Evolutionary conservation across 2,113 vertebrate species (phyloP).

Genomic region (Micromys minutus): DNA sequence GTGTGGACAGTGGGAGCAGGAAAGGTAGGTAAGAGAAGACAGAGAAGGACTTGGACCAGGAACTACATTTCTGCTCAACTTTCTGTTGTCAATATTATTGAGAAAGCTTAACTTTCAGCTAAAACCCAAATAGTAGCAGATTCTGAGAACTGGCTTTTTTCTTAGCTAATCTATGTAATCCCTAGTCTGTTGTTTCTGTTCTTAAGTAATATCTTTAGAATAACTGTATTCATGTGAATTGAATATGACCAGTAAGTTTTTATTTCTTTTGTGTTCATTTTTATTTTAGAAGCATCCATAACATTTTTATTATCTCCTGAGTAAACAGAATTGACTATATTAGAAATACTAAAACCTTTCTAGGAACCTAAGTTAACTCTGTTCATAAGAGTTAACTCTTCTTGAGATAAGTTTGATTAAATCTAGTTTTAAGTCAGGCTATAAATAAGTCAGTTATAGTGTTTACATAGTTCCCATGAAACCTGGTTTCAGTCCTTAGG

Average conservation of each 20-base stretch:
- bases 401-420: slow-evolving; percentile 15
- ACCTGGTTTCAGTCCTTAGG: neutral
- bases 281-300: slow-evolving; percentile 19
- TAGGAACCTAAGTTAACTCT: neutral
- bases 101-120: slow-evolving; percentile 6
- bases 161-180: neutral
- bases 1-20: neutral
- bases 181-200: slow-evolving; percentile 41
- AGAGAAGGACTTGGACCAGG: neutral
- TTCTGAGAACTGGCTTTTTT: neutral
- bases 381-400: slow-evolving; percentile 5
- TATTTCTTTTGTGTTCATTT: slow-evolving; percentile 43
- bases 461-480: neutral
- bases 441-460: neutral
- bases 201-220: slow-evolving; percentile 50
- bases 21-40: neutral
- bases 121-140: neutral
- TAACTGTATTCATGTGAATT: slow-evolving; percentile 35
- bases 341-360: slow-evolving; percentile 32
- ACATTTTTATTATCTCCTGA: slow-evolving; percentile 13
- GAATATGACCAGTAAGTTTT: slow-evolving; percentile 7
- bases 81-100: slow-evolving; percentile 23
- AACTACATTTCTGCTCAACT: neutral
- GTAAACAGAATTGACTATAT: slow-evolving; percentile 5
- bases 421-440: neutral